These are phyloP conservation scores for Glaucomys volans DNA, from an alignment of 2,113 vertebrate genomes.

Conservation along the genomic window DNA sequence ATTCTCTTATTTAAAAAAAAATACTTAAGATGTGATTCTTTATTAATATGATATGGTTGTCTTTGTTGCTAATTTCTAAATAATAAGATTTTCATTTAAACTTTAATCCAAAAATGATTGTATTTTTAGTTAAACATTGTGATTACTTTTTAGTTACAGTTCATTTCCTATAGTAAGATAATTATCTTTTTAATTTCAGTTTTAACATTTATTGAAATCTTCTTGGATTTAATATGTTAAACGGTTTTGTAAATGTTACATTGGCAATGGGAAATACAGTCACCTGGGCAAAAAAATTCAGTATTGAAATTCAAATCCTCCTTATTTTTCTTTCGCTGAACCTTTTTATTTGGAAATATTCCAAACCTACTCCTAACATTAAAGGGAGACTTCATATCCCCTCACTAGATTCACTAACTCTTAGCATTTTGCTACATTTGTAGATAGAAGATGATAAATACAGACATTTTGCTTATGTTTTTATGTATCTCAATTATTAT, in stretches of 20 bases:
- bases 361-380: not conserved
- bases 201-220: not conserved
- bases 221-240: not conserved
- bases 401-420: not conserved
- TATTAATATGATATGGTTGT: not conserved
- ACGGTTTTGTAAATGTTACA: not conserved
- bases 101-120: not conserved
- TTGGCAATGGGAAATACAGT: not conserved
- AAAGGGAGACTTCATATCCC: not conserved
- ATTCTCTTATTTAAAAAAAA: constrained; percentile 3
- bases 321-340: not conserved
- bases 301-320: not conserved
- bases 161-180: not conserved
- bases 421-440: constrained; percentile 13
- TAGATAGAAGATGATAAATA: not conserved
- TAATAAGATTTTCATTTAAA: not conserved
- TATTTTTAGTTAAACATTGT: not conserved
- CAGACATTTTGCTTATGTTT: not conserved
- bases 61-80: not conserved
- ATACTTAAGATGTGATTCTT: not conserved
- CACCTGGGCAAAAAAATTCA: not conserved
- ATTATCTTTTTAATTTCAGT: not conserved
- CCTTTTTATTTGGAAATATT: not conserved
- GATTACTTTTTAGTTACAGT: not conserved
- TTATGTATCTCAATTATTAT: not conserved